Evolutionary conservation across 2,797 vertebrate genomes (phyloP), one percentile per base, ranked within the genome.

Genomic region (Poeciliopsis infans): DNA sequence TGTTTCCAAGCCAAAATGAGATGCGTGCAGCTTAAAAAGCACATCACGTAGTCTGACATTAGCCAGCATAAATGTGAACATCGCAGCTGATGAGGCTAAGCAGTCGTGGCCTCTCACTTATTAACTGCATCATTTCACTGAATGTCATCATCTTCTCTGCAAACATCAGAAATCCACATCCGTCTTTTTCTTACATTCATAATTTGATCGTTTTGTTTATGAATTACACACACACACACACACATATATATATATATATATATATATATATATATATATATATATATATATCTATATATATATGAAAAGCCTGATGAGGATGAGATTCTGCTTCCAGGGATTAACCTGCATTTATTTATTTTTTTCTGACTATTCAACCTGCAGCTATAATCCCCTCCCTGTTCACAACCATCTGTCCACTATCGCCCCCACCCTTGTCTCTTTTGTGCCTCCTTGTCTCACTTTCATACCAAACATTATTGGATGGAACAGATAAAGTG

Each of bases 121-220:
- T 88, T 85, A 89, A 89, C 84, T 81, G 81, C 73, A 81, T 66
- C 66, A 86, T 94, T 94, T 90, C 93, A 85, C 66, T 18, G 77
- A 79, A 85, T 94, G 91, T 92, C 92, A 87, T 94, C 91, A 93
- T 89, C 87, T 72, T 85, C 84, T 45, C 12, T 39, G 47, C 80
- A 84, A 85, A 74, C 72, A 78, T 80, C 73, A 83, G 75, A 79
- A 78, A 81, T 79, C 3, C 7, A 86, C 77, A 80, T 39, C 79
- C 83, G 10, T 74, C 72, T 85, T 77, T 57, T 75, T 79, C 77
- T 82, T 74, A 20, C 69, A 68, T 70, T 77, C 0, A 59, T 49
- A 84, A 66, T 69, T 45, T 66, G 10, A 59, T 47, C 12, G 5
- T 25, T 55, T 83, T 83, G 20, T 51, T 73, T 47, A 83, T 43